phyloP scores from a whole-genome alignment of 2,797 vertebrate genomes.

The Mastacembelus armatus region DNA sequence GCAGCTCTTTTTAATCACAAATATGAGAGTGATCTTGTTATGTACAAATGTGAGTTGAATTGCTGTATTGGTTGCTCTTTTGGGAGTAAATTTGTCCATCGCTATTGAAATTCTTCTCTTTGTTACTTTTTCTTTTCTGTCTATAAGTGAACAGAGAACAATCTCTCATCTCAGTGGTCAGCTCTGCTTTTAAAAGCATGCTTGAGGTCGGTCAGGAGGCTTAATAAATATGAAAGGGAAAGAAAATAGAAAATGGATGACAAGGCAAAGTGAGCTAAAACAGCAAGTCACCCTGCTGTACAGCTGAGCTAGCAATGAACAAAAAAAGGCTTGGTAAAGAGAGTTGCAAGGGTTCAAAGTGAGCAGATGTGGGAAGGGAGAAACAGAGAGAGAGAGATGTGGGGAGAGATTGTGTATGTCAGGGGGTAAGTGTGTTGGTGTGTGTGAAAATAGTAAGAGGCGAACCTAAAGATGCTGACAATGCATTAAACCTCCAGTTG shows the following conservation, averaged over 20 bases:
- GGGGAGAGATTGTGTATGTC: not conserved
- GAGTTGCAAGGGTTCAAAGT: not conserved
- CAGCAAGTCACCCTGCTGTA: conserved; percentile 64
- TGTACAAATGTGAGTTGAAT: not conserved
- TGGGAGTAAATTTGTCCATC: conserved; percentile 1
- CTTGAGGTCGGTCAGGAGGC: conserved; percentile 55
- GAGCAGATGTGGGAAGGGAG: conserved; percentile 2
- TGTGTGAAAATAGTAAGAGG: conserved; percentile 28
- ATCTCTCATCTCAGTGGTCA: conserved; percentile 34
- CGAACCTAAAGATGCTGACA: conserved; percentile 70
- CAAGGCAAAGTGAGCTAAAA: conserved; percentile 70
- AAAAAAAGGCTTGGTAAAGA: conserved; percentile 15
- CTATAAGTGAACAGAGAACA: not conserved
- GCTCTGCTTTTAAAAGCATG: conserved; percentile 42
- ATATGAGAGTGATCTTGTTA: conserved; percentile 6
- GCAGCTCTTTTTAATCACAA: not conserved
- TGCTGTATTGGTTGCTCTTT: not conserved
- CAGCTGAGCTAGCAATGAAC: conserved; percentile 73
- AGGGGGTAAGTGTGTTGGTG: not conserved
- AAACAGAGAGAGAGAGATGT: not conserved
- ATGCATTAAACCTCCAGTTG: conserved; percentile 60
- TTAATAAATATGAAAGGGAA: conserved; percentile 72
- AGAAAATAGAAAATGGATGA: conserved; percentile 76
- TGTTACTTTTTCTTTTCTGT: not conserved
- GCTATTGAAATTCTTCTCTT: not conserved